Conservation (phyloP, 2,113 vertebrate species). For the Triplophysa siluroides region DNA sequence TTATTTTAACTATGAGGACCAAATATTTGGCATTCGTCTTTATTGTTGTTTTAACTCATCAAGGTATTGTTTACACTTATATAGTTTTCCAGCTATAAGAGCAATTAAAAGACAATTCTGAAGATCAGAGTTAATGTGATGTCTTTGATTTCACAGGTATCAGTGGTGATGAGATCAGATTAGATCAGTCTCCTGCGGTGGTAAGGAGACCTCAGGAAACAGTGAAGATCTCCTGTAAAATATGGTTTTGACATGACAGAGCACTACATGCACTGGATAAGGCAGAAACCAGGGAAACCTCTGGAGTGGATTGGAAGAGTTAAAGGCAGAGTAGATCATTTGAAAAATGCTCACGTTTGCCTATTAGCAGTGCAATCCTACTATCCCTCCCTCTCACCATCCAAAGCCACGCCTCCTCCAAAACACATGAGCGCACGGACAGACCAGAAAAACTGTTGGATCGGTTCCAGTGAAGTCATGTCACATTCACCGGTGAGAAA, state of each 20-base stretch:
- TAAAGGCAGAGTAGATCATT: no score
- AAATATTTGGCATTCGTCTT: background rate
- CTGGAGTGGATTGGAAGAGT: slow-evolving; percentile 48
- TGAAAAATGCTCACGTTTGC: no score
- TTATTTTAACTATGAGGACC: background rate
- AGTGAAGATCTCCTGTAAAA: slow-evolving; percentile 17
- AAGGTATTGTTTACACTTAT: background rate
- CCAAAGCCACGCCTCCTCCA: no score
- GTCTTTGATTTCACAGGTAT: slow-evolving; percentile 10
- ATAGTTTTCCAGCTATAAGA: background rate
- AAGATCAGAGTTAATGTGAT: background rate
- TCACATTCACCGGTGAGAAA: no score
- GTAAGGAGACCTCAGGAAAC: no score
- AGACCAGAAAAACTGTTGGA: no score
- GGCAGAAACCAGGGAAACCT: slow-evolving; percentile 38
- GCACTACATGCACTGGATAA: slow-evolving; percentile 12
- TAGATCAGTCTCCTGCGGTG: slow-evolving; percentile 28
- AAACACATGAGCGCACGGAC: no score
- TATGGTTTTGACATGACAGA: background rate
- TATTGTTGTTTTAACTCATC: background rate
- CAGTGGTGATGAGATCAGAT: background rate
- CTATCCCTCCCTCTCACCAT: no score
- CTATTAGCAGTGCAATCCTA: no score
- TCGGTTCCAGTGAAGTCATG: no score
- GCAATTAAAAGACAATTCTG: background rate